A percentile compares a stretch with the other conserved stretches of the same genome.
phyloP scores from a whole-genome alignment of 2,797 vertebrate genomes.

The Chloroceryle inda region DNA sequence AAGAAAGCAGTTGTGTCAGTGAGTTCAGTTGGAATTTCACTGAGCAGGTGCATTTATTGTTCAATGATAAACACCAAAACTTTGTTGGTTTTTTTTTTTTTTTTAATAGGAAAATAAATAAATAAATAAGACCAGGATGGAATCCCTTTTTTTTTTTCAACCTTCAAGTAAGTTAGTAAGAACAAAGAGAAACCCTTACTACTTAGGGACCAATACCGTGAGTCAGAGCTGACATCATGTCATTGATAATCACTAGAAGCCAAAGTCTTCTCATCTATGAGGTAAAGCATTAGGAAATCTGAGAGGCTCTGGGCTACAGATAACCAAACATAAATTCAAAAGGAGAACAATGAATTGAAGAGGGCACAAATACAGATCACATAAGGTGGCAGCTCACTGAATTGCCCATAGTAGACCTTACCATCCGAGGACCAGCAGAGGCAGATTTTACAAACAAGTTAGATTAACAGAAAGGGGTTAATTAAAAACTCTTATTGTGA shows the following conservation, averaged over 20 bases:
- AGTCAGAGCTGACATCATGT: not conserved
- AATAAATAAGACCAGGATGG: not conserved
- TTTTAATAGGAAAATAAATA: no score
- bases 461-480: not conserved
- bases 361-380: not conserved
- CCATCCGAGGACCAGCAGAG: not conserved
- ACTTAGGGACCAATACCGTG: not conserved
- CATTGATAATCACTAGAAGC: not conserved
- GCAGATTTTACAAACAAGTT: not conserved
- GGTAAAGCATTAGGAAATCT: not conserved
- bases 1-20: not conserved
- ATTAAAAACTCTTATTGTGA: not conserved
- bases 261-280: not conserved
- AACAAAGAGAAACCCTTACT: not conserved
- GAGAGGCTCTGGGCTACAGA: not conserved
- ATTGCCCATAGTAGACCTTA: not conserved
- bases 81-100: no score
- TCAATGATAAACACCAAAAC: not conserved
- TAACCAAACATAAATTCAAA: not conserved
- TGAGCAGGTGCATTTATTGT: not conserved
- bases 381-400: not conserved
- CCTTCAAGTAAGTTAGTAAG: not conserved
- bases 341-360: not conserved
- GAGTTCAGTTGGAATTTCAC: not conserved
- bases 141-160: not conserved